Evolutionary conservation across 2,888 invertebrate species (phyloP).

Genomic region (Endotricha flammealis): DNA sequence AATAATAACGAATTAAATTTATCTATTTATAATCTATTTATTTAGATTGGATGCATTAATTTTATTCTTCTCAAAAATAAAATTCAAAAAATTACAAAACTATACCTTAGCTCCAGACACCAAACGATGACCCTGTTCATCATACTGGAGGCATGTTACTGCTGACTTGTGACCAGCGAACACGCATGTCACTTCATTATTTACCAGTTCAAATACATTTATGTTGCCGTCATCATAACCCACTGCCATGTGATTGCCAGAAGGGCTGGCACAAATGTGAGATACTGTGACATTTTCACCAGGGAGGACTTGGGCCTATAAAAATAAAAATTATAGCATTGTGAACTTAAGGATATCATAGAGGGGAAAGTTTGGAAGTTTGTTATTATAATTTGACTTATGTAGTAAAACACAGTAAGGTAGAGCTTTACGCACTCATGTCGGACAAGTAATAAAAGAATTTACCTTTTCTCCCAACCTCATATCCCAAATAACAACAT

Average conservation of each 20-base stretch:
- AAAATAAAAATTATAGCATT: too few species aligned
- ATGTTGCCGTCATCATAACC: conserved; percentile 95
- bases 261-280: conserved; percentile 85
- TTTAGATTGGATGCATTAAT: too few species aligned
- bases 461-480: conserved; percentile 87
- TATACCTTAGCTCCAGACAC: conserved; percentile 92
- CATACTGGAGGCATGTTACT: conserved; percentile 90
- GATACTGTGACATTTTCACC: conserved; percentile 91
- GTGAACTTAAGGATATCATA: too few species aligned
- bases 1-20: too few species aligned
- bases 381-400: too few species aligned
- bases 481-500: conserved; percentile 96
- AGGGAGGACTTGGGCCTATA: conserved; percentile 84
- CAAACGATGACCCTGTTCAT: conserved; percentile 88
- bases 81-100: too few species aligned
- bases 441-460: too few species aligned
- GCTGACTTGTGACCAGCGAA: conserved; percentile 92
- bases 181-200: conserved; percentile 83
- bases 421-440: too few species aligned
- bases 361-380: too few species aligned
- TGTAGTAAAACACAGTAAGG: too few species aligned
- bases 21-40: too few species aligned
- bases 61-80: too few species aligned
- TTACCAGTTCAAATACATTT: conserved; percentile 87
- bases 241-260: conserved; percentile 88